Conservation (phyloP, 2,113 vertebrate species). For the Emydocephalus ijimae region DNA sequence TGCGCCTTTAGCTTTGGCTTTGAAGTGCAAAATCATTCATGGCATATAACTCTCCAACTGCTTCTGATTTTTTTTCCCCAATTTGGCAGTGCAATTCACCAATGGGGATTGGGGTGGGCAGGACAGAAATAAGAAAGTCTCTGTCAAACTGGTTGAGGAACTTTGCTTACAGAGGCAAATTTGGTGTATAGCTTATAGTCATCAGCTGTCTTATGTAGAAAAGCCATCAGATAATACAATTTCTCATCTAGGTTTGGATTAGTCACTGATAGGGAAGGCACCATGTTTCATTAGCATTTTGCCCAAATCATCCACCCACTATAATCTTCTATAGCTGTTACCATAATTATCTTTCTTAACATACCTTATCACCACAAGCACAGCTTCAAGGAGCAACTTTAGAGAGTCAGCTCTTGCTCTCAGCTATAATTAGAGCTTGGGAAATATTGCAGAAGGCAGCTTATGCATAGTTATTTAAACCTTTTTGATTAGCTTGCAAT, state of each 20-base stretch:
- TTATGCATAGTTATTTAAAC: conserved; percentile 46
- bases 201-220: conserved; percentile 2
- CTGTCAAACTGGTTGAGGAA: neutral
- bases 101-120: neutral
- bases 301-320: conserved; percentile 58
- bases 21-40: neutral
- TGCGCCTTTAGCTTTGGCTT: neutral
- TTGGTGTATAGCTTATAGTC: conserved; percentile 2
- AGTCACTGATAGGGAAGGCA: conserved; percentile 39
- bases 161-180: conserved; percentile 14
- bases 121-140: neutral
- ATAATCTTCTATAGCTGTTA: conserved; percentile 42
- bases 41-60: neutral
- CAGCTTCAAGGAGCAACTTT: conserved; percentile 58
- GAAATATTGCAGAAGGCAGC: conserved; percentile 53
- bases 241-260: conserved; percentile 23
- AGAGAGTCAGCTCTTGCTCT: conserved; percentile 36
- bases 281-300: conserved; percentile 38
- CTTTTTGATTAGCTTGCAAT: conserved; percentile 36
- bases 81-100: neutral
- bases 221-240: conserved; percentile 17
- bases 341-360: conserved; percentile 41
- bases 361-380: conserved; percentile 36
- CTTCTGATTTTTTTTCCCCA: neutral
- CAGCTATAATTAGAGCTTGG: conserved; percentile 50